A percentile compares a stretch with the other conserved stretches of the same genome.
Conservation (phyloP, 2,797 vertebrate genomes). For the Trematomus bernacchii region DNA sequence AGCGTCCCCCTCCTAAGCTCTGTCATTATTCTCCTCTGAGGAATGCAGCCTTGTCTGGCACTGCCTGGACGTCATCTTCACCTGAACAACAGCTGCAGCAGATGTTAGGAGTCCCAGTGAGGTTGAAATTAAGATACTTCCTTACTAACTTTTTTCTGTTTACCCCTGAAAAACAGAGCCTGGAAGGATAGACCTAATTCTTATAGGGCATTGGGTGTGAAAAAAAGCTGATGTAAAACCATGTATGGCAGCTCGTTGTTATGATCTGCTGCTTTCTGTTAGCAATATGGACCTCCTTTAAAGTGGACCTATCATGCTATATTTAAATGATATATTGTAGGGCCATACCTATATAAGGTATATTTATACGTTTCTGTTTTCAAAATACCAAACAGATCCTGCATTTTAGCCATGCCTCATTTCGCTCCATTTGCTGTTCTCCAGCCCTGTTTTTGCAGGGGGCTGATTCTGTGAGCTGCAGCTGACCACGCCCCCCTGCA, state of each 20-base stretch:
- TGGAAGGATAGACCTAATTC: neutral
- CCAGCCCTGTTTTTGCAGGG: too few relatives aligned
- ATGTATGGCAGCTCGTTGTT: neutral
- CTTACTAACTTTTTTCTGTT: too few relatives aligned
- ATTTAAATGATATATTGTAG: too few relatives aligned
- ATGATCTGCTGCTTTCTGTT: neutral
- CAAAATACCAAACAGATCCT: too few relatives aligned
- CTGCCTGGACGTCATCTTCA: neutral
- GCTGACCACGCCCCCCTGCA: too few relatives aligned
- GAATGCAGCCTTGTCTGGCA: neutral
- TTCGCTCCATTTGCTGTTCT: too few relatives aligned
- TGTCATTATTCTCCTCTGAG: neutral
- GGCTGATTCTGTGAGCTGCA: too few relatives aligned
- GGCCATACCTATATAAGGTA: too few relatives aligned
- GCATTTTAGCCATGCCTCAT: too few relatives aligned
- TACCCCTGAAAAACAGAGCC: too few relatives aligned
- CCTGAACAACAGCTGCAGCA: neutral
- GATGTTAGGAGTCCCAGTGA: neutral
- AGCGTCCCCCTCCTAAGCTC: neutral
- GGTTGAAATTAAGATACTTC: neutral
- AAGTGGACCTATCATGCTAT: too few relatives aligned
- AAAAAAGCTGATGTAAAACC: neutral
- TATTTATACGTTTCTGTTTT: too few relatives aligned
- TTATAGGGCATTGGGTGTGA: neutral
- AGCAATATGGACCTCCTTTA: neutral